Evolutionary conservation across 2,888 invertebrate species (phyloP).

Genomic region (Nephrotoma appendiculata): DNA sequence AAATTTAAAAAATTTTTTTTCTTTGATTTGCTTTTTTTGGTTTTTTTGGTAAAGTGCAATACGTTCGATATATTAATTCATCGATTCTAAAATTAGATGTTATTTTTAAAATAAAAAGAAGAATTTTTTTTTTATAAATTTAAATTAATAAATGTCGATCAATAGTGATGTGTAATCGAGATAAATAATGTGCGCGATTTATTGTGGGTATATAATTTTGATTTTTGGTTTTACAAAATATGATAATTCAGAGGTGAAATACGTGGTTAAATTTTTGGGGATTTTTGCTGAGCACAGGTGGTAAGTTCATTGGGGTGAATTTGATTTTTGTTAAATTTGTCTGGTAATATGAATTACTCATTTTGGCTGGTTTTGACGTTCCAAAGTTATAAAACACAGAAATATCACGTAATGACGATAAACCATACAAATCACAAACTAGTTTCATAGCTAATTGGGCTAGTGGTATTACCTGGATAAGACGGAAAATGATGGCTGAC

Average conservation of each 20-base stretch:
- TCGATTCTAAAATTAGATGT: background rate
- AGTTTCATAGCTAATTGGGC: too few relatives aligned
- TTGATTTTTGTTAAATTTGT: too few relatives aligned
- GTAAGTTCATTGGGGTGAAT: background rate
- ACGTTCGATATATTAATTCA: background rate
- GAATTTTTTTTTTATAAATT: background rate
- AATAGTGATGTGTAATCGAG: background rate
- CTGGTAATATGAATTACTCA: too few relatives aligned
- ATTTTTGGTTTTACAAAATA: background rate
- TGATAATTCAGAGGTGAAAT: background rate
- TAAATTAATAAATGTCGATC: background rate
- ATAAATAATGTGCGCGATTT: background rate
- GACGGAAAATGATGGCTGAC: too few relatives aligned
- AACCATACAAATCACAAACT: too few relatives aligned
- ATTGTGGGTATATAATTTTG: background rate
- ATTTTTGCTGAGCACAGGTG: background rate
- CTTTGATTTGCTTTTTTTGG: too few relatives aligned
- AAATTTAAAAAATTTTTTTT: background rate
- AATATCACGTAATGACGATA: too few relatives aligned
- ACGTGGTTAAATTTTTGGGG: background rate
- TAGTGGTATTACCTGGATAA: too few relatives aligned
- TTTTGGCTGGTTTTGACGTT: too few relatives aligned
- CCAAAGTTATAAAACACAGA: too few relatives aligned
- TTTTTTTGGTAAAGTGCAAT: background rate
- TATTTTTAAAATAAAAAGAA: background rate